phyloP scores from a whole-genome alignment of 1,140 invertebrate genomes.

The Drosophila pruinosa region DNA sequence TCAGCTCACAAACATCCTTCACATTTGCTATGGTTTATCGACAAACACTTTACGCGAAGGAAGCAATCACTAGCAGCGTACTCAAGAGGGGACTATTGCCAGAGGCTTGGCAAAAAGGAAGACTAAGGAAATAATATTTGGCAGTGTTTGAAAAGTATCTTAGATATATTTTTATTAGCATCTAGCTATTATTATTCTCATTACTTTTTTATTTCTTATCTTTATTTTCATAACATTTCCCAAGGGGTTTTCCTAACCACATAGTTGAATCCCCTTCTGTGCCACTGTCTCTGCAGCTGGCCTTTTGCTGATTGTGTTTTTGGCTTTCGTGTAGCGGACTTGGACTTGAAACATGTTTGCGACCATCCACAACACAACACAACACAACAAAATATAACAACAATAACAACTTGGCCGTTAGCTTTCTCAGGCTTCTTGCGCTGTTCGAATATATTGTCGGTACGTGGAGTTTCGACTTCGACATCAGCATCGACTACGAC shows the following conservation, averaged over 20 bases:
- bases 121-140: background rate
- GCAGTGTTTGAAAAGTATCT: too few relatives aligned
- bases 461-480: conserved; percentile 13
- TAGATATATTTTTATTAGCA: too few relatives aligned
- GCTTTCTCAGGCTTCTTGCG: conserved; percentile 39
- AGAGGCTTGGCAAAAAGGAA: conserved; percentile 6
- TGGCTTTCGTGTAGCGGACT: conserved; percentile 41
- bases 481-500: background rate
- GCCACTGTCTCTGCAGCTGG: conserved; percentile 36
- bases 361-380: conserved; percentile 15
- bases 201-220: too few relatives aligned
- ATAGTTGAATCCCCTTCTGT: background rate
- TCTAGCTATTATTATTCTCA: too few relatives aligned
- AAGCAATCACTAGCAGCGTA: conserved; percentile 38
- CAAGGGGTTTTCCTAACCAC: too few relatives aligned
- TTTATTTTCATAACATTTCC: background rate
- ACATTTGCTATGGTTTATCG: conserved; percentile 68
- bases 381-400: background rate
- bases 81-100: conserved; percentile 24
- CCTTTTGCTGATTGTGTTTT: conserved; percentile 48
- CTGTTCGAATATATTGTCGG: conserved; percentile 4
- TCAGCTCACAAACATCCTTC: conserved; percentile 29
- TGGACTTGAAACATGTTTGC: conserved; percentile 71
- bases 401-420: conserved; percentile 52
- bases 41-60: conserved; percentile 64